These are phyloP conservation scores for Florisuga fusca DNA, from an alignment of 2,797 vertebrate genomes.

Conservation along the genomic window DNA sequence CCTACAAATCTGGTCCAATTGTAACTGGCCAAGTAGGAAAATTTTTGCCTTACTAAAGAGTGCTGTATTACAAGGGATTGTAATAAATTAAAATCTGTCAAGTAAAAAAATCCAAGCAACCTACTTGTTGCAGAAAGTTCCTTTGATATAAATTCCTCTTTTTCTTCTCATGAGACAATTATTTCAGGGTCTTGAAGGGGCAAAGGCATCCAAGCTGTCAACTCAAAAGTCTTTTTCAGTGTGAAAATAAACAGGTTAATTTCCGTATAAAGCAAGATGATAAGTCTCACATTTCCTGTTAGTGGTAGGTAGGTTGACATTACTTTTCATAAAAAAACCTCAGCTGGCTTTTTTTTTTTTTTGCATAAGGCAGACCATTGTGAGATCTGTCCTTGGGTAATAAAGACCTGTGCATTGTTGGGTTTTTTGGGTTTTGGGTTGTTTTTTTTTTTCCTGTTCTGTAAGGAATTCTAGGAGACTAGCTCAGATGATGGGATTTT, in stretches of 20 bases:
- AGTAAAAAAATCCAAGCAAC: neutral
- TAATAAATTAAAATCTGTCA: neutral
- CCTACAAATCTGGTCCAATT: neutral
- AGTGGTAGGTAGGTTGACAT: neutral
- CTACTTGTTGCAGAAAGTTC: neutral
- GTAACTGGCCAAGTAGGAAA: neutral
- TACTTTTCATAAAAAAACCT: neutral
- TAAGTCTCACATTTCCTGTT: neutral
- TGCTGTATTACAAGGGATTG: neutral
- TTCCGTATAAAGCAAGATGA: neutral
- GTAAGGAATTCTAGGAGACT: neutral
- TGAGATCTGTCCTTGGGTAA: neutral
- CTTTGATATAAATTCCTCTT: constrained; percentile 36
- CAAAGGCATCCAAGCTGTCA: neutral
- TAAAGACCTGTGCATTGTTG: neutral
- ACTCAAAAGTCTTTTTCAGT: neutral
- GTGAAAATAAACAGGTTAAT: neutral
- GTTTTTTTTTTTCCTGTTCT: neutral
- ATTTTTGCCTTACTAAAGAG: neutral
- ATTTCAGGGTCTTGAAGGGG: constrained; percentile 9
- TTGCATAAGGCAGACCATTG: neutral
- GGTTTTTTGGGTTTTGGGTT: no score
- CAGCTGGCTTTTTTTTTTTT: neutral
- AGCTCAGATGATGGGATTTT: neutral
- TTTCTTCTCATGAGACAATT: constrained; percentile 5